Evolutionary conservation across 2,113 vertebrate species (phyloP), one percentile per base, ranked within the genome.

Genomic region (Hystrix brachyura): DNA sequence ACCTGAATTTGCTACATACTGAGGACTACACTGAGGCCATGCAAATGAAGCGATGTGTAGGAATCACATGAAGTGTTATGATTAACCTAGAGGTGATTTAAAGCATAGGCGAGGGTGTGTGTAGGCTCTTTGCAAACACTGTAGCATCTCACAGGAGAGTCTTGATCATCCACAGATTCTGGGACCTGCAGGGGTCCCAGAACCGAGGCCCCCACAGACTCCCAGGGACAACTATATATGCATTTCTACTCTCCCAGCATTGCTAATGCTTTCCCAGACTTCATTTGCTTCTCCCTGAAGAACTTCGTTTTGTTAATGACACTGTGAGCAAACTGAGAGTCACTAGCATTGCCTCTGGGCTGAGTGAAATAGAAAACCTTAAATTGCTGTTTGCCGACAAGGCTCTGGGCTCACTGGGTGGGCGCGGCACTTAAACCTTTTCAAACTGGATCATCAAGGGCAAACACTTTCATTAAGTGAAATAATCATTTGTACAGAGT

Each of bases 251-350:
- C 71, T 84, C 71, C 19, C n/a, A n/a, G 48, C 18, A 64, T 87
- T 46, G 76, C 76, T 93, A 87, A 92, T 93, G 59, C 69, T 78
- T 93, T 87, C 91, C 48, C 90, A 59, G 64, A 85, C 90, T 96
- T 94, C 65, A 65, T 88, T 93, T 88, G 69, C 94, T 94, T 94
- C 94, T 81, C 94, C 92, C 87, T 27, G 38, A 90, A 96, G 96
- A 97, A 94, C 67, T 72, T 94, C 57, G 87, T 87, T 91, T 82
- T 55, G 89, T 95, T 96, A 96, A 95, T 92, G 92, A 85, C 23
- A 25, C 43, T 72, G 82, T 6, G 15, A 97, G 90, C 21, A 82
- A 87, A 82, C 74, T 14, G 62, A 72, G 93, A 92, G 51, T 95
- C 59, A 60, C 65, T 19, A 55, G 65, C 29, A 34, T 1, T 57